Percentiles rank a stretch among this genome's conserved stretches.
Evolutionary conservation across 2,888 invertebrate genomes (phyloP).

Genomic region (Penaeus monodon): DNA sequence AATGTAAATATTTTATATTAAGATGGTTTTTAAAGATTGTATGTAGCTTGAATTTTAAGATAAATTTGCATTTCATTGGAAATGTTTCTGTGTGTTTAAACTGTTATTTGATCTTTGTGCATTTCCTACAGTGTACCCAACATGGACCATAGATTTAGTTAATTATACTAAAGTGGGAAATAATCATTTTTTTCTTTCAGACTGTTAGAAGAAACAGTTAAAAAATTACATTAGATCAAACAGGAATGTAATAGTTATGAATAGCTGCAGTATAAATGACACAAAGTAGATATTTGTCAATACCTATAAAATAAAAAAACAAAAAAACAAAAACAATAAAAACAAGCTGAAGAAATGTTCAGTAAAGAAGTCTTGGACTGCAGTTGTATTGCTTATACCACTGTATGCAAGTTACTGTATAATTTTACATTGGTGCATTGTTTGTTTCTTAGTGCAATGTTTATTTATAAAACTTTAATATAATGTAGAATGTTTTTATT

Average conservation of each 20-base stretch:
- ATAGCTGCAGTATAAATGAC: too few species aligned
- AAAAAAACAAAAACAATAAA: too few species aligned
- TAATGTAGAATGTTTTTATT: not conserved
- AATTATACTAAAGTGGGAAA: not conserved
- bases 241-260: too few species aligned
- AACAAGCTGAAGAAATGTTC: too few species aligned
- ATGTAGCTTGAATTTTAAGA: slow-evolving; percentile 14
- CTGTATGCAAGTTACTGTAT: slow-evolving; percentile 6
- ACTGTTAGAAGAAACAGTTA: not conserved
- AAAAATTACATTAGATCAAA: too few species aligned
- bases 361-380: too few species aligned
- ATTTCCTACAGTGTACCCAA: slow-evolving; percentile 9
- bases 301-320: too few species aligned
- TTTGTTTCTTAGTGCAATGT: slow-evolving; percentile 11
- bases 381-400: too few species aligned
- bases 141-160: too few species aligned
- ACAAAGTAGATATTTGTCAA: too few species aligned
- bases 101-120: slow-evolving; percentile 10
- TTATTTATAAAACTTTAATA: slow-evolving; percentile 12
- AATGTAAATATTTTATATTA: slow-evolving; percentile 43
- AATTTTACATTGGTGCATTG: slow-evolving; percentile 4
- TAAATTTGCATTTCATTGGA: slow-evolving; percentile 14
- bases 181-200: not conserved
- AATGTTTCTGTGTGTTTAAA: slow-evolving; percentile 7
- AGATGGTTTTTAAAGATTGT: slow-evolving; percentile 29